Evolutionary conservation across 2,888 invertebrate species (phyloP).

Genomic region (Aleiodes testaceus): DNA sequence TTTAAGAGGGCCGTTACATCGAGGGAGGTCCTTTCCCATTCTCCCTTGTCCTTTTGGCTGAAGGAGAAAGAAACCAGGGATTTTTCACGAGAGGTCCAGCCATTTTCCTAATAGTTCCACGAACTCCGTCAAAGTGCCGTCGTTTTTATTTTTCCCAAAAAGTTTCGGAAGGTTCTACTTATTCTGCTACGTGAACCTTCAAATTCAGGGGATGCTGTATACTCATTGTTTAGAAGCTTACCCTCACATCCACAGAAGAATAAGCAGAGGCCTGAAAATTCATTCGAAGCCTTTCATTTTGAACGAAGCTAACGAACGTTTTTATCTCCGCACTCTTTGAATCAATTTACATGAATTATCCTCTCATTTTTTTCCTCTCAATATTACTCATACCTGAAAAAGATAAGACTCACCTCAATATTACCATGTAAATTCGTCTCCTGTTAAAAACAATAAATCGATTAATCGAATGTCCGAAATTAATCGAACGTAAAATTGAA

Average conservation of each 20-base stretch:
- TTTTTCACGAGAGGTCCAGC: conserved; percentile 5
- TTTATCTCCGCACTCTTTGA: too few species aligned
- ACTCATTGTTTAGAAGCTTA: not conserved
- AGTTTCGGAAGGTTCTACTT: not conserved
- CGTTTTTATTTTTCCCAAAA: not conserved
- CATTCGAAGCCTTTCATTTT: too few species aligned
- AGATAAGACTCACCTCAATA: too few species aligned
- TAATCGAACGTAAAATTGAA: too few species aligned
- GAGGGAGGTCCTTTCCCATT: conserved; percentile 19
- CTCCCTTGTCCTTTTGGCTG: not conserved
- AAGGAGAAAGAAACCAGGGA: not conserved
- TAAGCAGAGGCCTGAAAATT: too few species aligned
- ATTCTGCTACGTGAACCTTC: not conserved
- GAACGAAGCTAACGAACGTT: too few species aligned
- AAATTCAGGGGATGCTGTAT: not conserved
- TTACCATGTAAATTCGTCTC: too few species aligned
- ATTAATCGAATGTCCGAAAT: too few species aligned
- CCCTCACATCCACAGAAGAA: not conserved
- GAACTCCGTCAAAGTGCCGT: conserved; percentile 35
- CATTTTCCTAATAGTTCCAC: conserved; percentile 34
- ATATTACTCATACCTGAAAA: too few species aligned
- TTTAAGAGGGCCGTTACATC: conserved; percentile 10
- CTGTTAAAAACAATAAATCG: too few species aligned
- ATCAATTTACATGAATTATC: too few species aligned
- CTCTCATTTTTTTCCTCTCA: too few species aligned